Base-by-base conservation (phyloP, 1,140 invertebrate genomes). In the Cherax destructor region DNA sequence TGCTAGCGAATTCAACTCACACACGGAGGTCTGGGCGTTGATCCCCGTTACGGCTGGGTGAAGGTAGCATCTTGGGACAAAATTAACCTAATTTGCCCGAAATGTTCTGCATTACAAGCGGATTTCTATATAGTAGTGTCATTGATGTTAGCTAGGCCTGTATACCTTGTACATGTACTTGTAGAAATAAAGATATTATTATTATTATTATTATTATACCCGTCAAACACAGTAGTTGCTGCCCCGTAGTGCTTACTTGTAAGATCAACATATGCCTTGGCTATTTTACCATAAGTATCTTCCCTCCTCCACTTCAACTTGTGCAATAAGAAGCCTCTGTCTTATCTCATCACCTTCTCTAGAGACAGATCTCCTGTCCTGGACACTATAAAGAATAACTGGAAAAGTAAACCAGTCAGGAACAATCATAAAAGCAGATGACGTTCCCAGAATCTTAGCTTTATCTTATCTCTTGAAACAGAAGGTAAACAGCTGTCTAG, bases 231-330 rank as follows among this genome's bases (percentile, higher is more conserved):
- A 41, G 30, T 2, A 41, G 30, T 2, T 41, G 30, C 30, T 86
- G 61, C n/a, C 41, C 83, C 83, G 47, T 86, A 69, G 83, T 86
- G 69, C 56, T 59, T 59, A 59, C 56, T 16, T 59, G 3, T 59
- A 59, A 59, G 74, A 16, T 83, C 81, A 24, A n/a, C 52, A 83
- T 4, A 83, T 65, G 24, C 59, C 47, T 47, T 86, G 69, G 83
- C 83, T 86, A 49, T 86, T 86, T 74, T 86, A 24, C 61, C 61
- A 86, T 86, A 86, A 5, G 69, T 86, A 74, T 86, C 83, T 74
- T 13, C 83, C 59, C 47, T 86, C 69, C 4, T 86, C 65, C 83
- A 74, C 83, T 86, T 86, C 13, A 86, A n/a, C 56, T 59, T 59
- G 56, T 3, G 56, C 16, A 59, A 16, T 59, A 59, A 59, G 56